Evolutionary conservation across 2,113 vertebrate species (phyloP).

Genomic region (Coregonus clupeaformis): DNA sequence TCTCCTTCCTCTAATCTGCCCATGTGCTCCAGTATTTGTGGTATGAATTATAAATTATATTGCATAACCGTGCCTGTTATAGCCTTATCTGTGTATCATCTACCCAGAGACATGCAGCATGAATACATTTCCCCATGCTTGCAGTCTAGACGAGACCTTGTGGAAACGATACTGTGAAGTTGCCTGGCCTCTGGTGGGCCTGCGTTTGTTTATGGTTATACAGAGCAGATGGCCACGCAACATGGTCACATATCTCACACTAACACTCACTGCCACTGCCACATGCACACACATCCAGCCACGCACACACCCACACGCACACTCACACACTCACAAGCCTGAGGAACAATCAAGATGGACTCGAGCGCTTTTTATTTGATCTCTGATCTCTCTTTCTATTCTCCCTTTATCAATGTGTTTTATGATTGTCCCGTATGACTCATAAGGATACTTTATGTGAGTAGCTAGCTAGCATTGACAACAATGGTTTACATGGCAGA

Average conservation of each 20-base stretch:
- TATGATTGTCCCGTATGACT: slow-evolving; percentile 27
- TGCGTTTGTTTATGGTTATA: slow-evolving; percentile 69
- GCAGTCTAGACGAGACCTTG: slow-evolving; percentile 36
- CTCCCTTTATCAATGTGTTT: neutral
- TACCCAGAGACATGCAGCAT: slow-evolving; percentile 57
- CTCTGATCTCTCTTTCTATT: slow-evolving; percentile 11
- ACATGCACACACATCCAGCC: slow-evolving; percentile 39
- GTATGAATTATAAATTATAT: slow-evolving; percentile 69
- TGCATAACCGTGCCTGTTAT: slow-evolving; percentile 62
- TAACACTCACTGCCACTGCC: slow-evolving; percentile 41
- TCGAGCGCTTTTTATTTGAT: slow-evolving; percentile 31
- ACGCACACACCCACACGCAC: slow-evolving; percentile 21
- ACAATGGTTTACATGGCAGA: too few species aligned
- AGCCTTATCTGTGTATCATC: slow-evolving; percentile 58
- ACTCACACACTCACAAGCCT: slow-evolving; percentile 23
- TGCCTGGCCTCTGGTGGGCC: slow-evolving; percentile 38
- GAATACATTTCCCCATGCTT: slow-evolving; percentile 50
- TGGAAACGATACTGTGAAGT: slow-evolving; percentile 58
- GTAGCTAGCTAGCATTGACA: too few species aligned
- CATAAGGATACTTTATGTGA: neutral
- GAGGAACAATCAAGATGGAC: slow-evolving; percentile 33
- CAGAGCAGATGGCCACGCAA: slow-evolving; percentile 73
- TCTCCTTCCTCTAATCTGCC: slow-evolving; percentile 41
- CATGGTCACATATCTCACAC: slow-evolving; percentile 63
- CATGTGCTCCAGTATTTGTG: slow-evolving; percentile 59